Evolutionary conservation across 2,888 invertebrate species (phyloP).

Genomic region (Rhingia campestris): DNA sequence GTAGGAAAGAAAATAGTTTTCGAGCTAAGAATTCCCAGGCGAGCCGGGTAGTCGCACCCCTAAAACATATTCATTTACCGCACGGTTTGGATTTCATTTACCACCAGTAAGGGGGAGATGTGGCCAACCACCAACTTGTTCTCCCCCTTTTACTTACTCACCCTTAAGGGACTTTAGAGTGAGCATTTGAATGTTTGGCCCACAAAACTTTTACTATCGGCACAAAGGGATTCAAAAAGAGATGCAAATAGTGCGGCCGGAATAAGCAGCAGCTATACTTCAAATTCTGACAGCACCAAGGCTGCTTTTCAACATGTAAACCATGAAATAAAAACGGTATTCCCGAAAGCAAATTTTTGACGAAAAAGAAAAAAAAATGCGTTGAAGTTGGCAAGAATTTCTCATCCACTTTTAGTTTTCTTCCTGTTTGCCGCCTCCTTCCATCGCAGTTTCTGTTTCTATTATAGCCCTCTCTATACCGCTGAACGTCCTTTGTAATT

Average conservation of each 20-base stretch:
- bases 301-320: conserved; percentile 12
- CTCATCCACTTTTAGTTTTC: conserved; percentile 30
- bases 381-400: conserved; percentile 53
- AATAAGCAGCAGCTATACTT: conserved; percentile 31
- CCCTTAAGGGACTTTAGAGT: not conserved
- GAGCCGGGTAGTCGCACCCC: conserved; percentile 27
- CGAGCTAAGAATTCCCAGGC: not conserved
- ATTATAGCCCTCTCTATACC: not conserved
- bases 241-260: conserved; percentile 26
- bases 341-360: conserved; percentile 13
- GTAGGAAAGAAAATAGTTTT: conserved; percentile 30
- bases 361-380: conserved; percentile 20
- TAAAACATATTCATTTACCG: conserved; percentile 37
- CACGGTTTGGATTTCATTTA: conserved; percentile 11
- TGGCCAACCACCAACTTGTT: conserved; percentile 36
- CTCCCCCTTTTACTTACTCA: not conserved
- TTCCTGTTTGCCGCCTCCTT: not conserved
- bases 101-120: not conserved
- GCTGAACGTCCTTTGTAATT: conserved; percentile 44
- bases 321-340: conserved; percentile 16
- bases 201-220: conserved; percentile 41
- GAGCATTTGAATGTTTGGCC: conserved; percentile 53
- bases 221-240: conserved; percentile 38
- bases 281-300: conserved; percentile 19
- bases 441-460: not conserved